Percentiles rank a stretch among this genome's conserved stretches.
Evolutionary conservation across 2,797 vertebrate genomes (phyloP).

Genomic region (Neosalanx taihuensis): DNA sequence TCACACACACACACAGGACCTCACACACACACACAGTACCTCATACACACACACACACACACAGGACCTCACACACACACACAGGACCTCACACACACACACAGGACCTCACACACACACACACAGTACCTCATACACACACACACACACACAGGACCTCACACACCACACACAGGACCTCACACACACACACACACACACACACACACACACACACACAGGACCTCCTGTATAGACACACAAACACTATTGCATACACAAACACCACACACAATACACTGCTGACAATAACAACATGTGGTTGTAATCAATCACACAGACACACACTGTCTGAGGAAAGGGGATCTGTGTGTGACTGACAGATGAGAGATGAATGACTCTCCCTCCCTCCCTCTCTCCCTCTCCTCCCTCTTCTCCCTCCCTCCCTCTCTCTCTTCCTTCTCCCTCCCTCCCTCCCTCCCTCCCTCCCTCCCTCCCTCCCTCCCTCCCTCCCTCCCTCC

Average conservation of each 20-base stretch:
- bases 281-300: neutral
- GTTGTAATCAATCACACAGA: neutral
- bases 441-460: neutral
- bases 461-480: neutral
- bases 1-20: too few species aligned
- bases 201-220: too few species aligned
- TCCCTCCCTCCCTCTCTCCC: neutral
- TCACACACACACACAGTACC: neutral
- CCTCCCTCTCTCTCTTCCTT: neutral
- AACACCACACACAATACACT: neutral
- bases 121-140: too few species aligned
- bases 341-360: neutral
- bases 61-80: too few species aligned
- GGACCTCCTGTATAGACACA: too few species aligned
- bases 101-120: too few species aligned
- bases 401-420: neutral
- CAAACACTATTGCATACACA: neutral
- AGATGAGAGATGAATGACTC: conserved; percentile 20
- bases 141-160: too few species aligned
- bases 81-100: too few species aligned
- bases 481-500: neutral
- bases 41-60: neutral
- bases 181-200: too few species aligned
- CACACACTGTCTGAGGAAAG: neutral
- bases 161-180: too few species aligned